phyloP scores from a whole-genome alignment of 2,797 vertebrate species.

The Pseudopleuronectes americanus region DNA sequence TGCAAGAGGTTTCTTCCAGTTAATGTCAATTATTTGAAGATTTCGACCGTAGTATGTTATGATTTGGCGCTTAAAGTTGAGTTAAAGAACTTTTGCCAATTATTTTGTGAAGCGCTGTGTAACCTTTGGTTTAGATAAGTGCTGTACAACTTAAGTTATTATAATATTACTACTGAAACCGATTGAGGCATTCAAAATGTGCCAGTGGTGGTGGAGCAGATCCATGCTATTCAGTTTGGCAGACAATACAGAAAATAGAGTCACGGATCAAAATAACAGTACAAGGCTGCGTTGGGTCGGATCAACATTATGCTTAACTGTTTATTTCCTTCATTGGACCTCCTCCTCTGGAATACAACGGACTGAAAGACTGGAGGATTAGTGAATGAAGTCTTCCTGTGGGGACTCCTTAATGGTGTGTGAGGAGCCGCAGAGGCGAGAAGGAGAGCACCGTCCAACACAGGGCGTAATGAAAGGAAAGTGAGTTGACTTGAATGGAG shows the following conservation, averaged over 20 bases:
- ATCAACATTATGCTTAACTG: constrained; percentile 27
- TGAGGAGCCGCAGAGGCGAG: constrained; percentile 54
- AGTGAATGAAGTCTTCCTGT: constrained; percentile 47
- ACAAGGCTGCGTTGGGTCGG: constrained; percentile 34
- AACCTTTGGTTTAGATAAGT: too few species aligned
- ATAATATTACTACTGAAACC: constrained; percentile 5
- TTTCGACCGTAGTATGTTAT: too few species aligned
- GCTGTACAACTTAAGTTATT: too few species aligned
- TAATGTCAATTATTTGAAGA: too few species aligned
- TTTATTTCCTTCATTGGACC: constrained; percentile 39
- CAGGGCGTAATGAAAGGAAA: constrained; percentile 55
- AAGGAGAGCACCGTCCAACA: constrained; percentile 48
- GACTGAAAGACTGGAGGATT: constrained; percentile 45
- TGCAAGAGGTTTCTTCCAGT: too few species aligned
- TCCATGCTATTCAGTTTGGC: constrained; percentile 42
- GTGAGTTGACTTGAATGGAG: constrained; percentile 56
- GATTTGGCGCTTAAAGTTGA: too few species aligned
- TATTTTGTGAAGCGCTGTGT: too few species aligned
- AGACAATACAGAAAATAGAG: constrained; percentile 23
- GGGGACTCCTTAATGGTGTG: constrained; percentile 64
- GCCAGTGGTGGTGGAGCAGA: constrained; percentile 28
- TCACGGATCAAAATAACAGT: constrained; percentile 27
- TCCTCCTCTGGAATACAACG: constrained; percentile 28
- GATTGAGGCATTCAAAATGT: constrained; percentile 11
- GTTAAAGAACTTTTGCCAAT: too few species aligned